Percentiles rank a stretch among this genome's conserved stretches.
Conservation (phyloP, 1,140 invertebrate species). For the Agrilus planipennis region DNA sequence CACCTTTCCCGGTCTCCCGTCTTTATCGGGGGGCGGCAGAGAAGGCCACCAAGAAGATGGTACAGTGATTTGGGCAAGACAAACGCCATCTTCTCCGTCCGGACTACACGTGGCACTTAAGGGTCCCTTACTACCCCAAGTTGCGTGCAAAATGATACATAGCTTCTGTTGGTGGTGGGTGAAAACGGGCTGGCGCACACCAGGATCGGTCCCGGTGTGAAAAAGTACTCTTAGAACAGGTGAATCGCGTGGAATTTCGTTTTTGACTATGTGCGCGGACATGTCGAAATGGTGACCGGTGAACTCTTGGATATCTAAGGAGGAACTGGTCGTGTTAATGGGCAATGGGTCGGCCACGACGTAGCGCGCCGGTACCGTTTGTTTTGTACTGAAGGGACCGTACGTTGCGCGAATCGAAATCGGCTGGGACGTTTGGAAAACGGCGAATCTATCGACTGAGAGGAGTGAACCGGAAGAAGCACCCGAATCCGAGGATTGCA, state of each 20-base stretch:
- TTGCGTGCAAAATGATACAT: slow-evolving; percentile 64
- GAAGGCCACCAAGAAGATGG: slow-evolving; percentile 83
- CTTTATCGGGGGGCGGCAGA: slow-evolving; percentile 44
- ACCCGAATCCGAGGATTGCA: slow-evolving; percentile 23
- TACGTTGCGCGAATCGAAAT: slow-evolving; percentile 79
- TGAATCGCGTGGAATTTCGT: slow-evolving; percentile 69
- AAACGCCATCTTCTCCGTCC: slow-evolving; percentile 79
- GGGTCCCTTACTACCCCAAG: slow-evolving; percentile 40
- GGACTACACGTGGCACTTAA: slow-evolving; percentile 75
- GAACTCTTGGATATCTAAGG: slow-evolving; percentile 52
- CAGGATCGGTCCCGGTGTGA: slow-evolving; percentile 72
- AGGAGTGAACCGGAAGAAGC: slow-evolving; percentile 43
- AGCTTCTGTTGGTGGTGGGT: slow-evolving; percentile 47
- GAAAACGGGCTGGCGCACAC: slow-evolving; percentile 41
- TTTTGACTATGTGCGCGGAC: slow-evolving; percentile 78
- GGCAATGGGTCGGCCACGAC: slow-evolving; percentile 65
- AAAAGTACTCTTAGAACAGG: slow-evolving; percentile 81
- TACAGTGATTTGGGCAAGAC: slow-evolving; percentile 68
- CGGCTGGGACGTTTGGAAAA: slow-evolving; percentile 75
- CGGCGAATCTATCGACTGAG: slow-evolving; percentile 72
- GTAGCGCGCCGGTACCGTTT: slow-evolving; percentile 83
- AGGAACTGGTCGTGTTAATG: slow-evolving; percentile 29
- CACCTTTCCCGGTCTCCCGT: slow-evolving; percentile 39
- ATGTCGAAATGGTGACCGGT: slow-evolving; percentile 70
- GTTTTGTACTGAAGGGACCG: slow-evolving; percentile 85